These are phyloP conservation scores for Eueremaeus valkanovi DNA, from an alignment of 2,888 invertebrate genomes.

Conservation along the genomic window DNA sequence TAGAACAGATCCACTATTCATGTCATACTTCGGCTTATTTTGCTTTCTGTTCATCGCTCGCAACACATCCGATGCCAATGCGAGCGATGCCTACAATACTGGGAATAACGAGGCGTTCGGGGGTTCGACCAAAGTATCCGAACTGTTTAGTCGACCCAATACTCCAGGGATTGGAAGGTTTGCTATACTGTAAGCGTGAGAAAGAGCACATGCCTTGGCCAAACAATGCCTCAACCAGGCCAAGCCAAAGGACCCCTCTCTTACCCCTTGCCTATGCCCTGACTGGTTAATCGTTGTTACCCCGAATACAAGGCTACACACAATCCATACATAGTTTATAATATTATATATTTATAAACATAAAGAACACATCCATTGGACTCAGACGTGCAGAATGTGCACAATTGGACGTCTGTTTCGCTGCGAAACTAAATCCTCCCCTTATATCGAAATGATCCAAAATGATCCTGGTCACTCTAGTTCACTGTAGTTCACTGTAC, in stretches of 20 bases:
- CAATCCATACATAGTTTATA: neutral
- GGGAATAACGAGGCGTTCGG: too few species aligned
- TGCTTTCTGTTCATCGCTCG: conserved; percentile 20
- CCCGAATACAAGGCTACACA: neutral
- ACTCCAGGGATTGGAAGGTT: too few species aligned
- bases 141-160: too few species aligned
- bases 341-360: conserved; percentile 30
- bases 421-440: neutral
- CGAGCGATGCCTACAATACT: neutral
- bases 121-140: too few species aligned
- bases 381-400: neutral
- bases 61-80: conserved; percentile 15
- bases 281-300: too few species aligned
- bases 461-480: neutral
- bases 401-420: neutral
- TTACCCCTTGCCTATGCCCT: too few species aligned
- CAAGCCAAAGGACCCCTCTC: too few species aligned
- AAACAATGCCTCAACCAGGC: too few species aligned
- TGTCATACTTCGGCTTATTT: neutral
- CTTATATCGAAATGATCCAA: neutral
- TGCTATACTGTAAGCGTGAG: too few species aligned
- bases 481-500: neutral
- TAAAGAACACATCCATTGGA: conserved; percentile 12
- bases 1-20: conserved; percentile 1
- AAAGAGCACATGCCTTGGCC: too few species aligned